A percentile compares a stretch with the other conserved stretches of the same genome.
These are phyloP conservation scores for Panurus biarmicus DNA, from an alignment of 2,113 vertebrate genomes.

Conservation along the genomic window DNA sequence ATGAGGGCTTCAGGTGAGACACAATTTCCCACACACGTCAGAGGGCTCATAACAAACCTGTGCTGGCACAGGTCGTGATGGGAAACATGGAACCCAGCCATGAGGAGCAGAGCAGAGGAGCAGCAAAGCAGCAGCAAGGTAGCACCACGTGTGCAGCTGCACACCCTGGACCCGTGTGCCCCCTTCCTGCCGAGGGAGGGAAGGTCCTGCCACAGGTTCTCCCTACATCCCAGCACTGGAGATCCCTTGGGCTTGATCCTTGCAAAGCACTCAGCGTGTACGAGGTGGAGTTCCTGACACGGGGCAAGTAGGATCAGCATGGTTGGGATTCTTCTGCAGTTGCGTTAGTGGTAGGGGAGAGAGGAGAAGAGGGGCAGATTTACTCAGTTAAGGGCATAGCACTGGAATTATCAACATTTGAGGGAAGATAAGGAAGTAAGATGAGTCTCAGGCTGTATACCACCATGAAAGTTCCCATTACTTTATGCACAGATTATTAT, in stretches of 20 bases:
- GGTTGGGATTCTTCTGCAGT: not conserved
- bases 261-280: accelerated
- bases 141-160: not conserved
- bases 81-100: not conserved
- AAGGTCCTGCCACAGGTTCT: not conserved
- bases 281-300: accelerated
- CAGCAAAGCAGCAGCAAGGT: not conserved
- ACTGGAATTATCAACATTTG: not conserved
- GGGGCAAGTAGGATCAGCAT: not conserved
- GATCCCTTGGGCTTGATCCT: not conserved
- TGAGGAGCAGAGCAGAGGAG: not conserved
- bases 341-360: not conserved
- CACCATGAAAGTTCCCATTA: not conserved
- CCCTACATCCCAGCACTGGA: not conserved
- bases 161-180: not conserved
- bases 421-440: not conserved
- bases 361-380: not conserved
- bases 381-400: not conserved
- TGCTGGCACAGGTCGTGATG: not conserved
- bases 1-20: conserved; percentile 10
- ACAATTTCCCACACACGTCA: not conserved
- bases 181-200: not conserved
- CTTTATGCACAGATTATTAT: not conserved
- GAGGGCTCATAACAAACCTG: not conserved
- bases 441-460: not conserved